Percentiles rank a stretch among this genome's conserved stretches.
These are phyloP conservation scores for Tribolium castaneum DNA, from an alignment of 1,140 invertebrate genomes.

Conservation along the genomic window DNA sequence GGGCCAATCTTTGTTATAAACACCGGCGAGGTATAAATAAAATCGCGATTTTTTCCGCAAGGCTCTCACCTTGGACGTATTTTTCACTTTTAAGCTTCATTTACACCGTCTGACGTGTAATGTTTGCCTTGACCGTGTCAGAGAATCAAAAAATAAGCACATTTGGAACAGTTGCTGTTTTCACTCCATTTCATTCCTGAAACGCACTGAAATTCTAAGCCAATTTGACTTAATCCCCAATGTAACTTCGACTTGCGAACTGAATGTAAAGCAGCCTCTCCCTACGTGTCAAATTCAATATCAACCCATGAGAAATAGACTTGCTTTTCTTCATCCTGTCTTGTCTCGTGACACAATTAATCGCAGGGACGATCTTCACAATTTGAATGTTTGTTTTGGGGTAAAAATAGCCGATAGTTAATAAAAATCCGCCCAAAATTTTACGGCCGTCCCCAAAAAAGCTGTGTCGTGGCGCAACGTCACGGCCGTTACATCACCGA, in stretches of 20 bases:
- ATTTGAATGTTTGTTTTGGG: too few species aligned
- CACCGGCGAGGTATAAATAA: background rate
- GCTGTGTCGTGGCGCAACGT: slow-evolving; percentile 24
- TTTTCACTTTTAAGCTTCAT: slow-evolving; percentile 26
- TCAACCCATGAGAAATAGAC: too few species aligned
- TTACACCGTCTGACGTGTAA: slow-evolving; percentile 12
- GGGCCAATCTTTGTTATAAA: background rate
- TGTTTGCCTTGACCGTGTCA: slow-evolving; percentile 31
- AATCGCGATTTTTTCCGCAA: slow-evolving; percentile 10
- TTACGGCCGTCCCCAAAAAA: background rate
- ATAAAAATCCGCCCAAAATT: background rate
- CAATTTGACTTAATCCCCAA: too few species aligned
- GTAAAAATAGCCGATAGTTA: too few species aligned
- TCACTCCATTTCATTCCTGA: background rate
- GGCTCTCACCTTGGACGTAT: slow-evolving; percentile 36
- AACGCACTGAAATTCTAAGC: too few species aligned
- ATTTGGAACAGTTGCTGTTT: slow-evolving; percentile 19
- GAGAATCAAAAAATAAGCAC: slow-evolving; percentile 28
- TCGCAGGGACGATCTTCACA: too few species aligned
- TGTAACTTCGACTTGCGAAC: too few species aligned
- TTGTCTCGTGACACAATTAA: too few species aligned
- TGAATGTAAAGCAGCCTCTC: too few species aligned
- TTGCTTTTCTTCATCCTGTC: too few species aligned
- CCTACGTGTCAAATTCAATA: too few species aligned
- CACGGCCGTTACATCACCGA: slow-evolving; percentile 33